A percentile compares a stretch with the other conserved stretches of the same genome.
These are phyloP conservation scores for Paraescarpia echinospica DNA, from an alignment of 1,140 invertebrate genomes.

Conservation along the genomic window DNA sequence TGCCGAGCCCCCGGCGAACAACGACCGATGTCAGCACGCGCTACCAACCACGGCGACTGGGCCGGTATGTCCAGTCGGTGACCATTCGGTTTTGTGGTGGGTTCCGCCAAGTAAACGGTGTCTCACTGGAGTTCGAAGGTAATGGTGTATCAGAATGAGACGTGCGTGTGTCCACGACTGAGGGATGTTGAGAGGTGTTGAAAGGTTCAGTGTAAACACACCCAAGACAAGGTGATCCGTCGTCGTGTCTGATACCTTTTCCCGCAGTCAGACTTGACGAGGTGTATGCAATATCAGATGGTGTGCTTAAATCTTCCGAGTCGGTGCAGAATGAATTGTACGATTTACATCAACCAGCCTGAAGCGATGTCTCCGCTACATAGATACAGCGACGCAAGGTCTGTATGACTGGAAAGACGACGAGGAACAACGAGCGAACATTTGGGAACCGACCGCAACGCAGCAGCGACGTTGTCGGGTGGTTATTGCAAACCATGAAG, in stretches of 20 bases:
- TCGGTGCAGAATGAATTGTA: no score
- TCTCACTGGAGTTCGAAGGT: not conserved
- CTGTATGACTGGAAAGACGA: not conserved
- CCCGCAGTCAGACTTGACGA: not conserved
- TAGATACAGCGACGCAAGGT: not conserved
- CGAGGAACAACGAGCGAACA: no score
- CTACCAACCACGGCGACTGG: not conserved
- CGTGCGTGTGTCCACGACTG: not conserved
- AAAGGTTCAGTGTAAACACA: not conserved
- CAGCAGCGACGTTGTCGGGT: no score
- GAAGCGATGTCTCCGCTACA: not conserved
- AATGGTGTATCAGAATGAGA: not conserved
- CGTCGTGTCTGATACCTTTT: not conserved
- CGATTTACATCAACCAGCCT: not conserved
- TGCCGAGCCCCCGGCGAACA: not conserved
- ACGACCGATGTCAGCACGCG: not conserved
- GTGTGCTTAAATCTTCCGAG: not conserved
- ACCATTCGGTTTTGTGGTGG: not conserved
- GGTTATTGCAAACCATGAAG: no score
- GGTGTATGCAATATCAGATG: not conserved
- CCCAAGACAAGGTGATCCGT: not conserved
- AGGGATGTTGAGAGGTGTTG: not conserved
- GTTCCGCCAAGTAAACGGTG: not conserved
- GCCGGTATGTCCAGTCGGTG: not conserved
- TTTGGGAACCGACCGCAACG: no score